Conservation (phyloP, 1,140 invertebrate genomes). For the Potamilus streckersoni region DNA sequence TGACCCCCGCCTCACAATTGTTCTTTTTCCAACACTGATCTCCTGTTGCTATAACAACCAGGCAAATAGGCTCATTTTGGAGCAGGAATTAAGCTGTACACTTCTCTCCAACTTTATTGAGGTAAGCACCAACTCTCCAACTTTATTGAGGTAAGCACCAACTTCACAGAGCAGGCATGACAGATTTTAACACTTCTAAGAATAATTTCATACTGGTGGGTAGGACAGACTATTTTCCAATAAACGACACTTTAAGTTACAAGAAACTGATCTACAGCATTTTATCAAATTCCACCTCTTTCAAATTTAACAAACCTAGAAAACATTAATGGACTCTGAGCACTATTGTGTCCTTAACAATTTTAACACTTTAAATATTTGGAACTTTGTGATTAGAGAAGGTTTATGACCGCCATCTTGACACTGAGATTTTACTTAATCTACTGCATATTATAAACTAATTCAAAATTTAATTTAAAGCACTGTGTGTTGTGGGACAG, state of each 20-base stretch:
- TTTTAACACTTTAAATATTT: too few relatives aligned
- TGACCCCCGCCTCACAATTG: conserved; percentile 78
- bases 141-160: conserved; percentile 65
- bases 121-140: conserved; percentile 58
- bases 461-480: too few relatives aligned
- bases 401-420: too few relatives aligned
- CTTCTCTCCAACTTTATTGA: conserved; percentile 69
- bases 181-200: background rate
- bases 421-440: too few relatives aligned
- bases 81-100: conserved; percentile 82
- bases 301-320: background rate
- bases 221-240: background rate
- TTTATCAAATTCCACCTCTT: background rate
- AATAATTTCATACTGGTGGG: background rate
- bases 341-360: too few relatives aligned
- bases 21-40: conserved; percentile 89
- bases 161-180: background rate
- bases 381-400: too few relatives aligned
- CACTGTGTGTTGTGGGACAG: too few relatives aligned
- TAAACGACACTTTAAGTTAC: background rate
- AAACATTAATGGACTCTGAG: background rate
- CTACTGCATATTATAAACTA: too few relatives aligned
- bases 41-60: conserved; percentile 81
- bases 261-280: background rate
- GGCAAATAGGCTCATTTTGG: conserved; percentile 78